A percentile compares a stretch with the other conserved stretches of the same genome.
These are phyloP conservation scores for Brachypterus glaber DNA, from an alignment of 2,888 invertebrate genomes.

Conservation along the genomic window DNA sequence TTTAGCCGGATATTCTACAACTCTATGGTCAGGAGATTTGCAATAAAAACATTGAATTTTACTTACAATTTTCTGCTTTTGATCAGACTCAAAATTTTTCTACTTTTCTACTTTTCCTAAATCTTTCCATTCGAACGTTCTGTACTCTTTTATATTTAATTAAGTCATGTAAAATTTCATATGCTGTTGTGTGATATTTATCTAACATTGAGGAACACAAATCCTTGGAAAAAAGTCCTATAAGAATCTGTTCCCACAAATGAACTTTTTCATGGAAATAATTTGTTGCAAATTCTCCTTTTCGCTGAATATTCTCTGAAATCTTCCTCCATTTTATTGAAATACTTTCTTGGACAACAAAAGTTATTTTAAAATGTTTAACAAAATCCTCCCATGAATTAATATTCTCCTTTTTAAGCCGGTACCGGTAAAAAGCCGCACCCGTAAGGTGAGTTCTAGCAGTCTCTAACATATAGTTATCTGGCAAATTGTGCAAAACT, in stretches of 20 bases:
- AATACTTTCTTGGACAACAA: background rate
- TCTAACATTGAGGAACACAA: conserved; percentile 9
- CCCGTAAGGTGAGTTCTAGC: conserved; percentile 14
- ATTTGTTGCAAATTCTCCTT: conserved; percentile 1
- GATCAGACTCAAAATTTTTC: too few relatives aligned
- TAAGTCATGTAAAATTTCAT: too few relatives aligned
- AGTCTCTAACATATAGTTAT: conserved; percentile 15
- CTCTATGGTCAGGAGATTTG: too few relatives aligned
- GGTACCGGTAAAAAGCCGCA: conserved; percentile 3
- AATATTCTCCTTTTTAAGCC: background rate
- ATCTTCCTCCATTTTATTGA: conserved; percentile 1
- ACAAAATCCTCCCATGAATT: background rate
- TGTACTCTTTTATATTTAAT: too few relatives aligned
- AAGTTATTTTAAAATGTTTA: conserved; percentile 1
- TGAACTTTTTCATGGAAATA: conserved; percentile 12
- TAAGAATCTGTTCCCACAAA: conserved; percentile 11
- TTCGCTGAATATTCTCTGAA: background rate
- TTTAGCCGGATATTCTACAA: too few relatives aligned
- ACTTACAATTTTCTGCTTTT: too few relatives aligned
- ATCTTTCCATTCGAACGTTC: too few relatives aligned
- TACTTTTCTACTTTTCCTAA: too few relatives aligned
- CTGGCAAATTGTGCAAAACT: conserved; percentile 14
- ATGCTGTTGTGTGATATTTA: too few relatives aligned
- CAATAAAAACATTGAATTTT: too few relatives aligned
- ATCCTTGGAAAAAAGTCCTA: conserved; percentile 10